Conservation (phyloP, 2,797 vertebrate species). For the Enteromius anoplus region DNA sequence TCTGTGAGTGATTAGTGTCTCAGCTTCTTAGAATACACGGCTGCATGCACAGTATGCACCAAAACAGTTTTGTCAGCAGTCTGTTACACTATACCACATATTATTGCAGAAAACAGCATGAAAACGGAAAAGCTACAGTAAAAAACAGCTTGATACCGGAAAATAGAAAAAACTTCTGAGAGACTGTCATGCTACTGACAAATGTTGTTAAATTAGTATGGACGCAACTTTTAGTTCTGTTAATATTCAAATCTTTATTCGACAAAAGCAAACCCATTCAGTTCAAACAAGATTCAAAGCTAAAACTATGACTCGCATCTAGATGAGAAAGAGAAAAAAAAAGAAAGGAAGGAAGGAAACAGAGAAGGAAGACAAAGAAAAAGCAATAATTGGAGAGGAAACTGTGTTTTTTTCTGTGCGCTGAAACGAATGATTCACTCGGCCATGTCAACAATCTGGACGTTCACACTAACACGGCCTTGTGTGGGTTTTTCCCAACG, state of each 20-base stretch:
- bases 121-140: too few species aligned
- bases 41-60: not conserved
- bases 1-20: not conserved
- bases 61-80: not conserved
- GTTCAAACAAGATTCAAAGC: not conserved
- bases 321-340: not conserved
- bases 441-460: slow-evolving; percentile 16
- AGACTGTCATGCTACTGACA: not conserved
- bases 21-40: not conserved
- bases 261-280: not conserved
- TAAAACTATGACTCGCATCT: not conserved
- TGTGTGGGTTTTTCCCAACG: slow-evolving; percentile 8
- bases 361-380: slow-evolving; percentile 14
- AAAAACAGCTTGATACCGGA: too few species aligned
- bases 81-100: not conserved
- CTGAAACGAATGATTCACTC: slow-evolving; percentile 18
- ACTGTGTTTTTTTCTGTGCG: not conserved
- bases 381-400: slow-evolving; percentile 17
- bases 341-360: slow-evolving; percentile 11
- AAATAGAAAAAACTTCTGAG: not conserved
- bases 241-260: not conserved
- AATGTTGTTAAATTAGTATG: not conserved
- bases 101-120: not conserved
- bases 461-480: slow-evolving; percentile 23
- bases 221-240: not conserved